Percentiles rank a stretch among this genome's conserved stretches.
phyloP scores from a whole-genome alignment of 2,888 invertebrate species.

The Ophion slaviceki region DNA sequence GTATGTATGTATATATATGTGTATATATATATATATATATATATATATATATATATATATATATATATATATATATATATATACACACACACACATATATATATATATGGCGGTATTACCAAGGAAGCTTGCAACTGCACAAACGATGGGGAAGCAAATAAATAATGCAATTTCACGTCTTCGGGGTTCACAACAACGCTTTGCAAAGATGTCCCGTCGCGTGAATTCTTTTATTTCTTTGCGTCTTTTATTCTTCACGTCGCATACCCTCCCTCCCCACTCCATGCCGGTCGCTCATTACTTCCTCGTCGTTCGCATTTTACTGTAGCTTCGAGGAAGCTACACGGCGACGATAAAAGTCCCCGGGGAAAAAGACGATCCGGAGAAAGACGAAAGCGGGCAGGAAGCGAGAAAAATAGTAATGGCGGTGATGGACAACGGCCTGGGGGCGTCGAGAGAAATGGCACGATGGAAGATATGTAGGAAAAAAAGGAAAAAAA shows the following conservation, averaged over 20 bases:
- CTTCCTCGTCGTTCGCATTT: neutral
- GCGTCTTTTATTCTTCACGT: neutral
- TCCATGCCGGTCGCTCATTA: too few species aligned
- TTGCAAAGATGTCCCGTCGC: slow-evolving; percentile 40
- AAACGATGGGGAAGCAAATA: slow-evolving; percentile 43
- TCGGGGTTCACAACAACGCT: slow-evolving; percentile 11
- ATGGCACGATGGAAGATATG: slow-evolving; percentile 15
- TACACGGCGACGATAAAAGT: neutral
- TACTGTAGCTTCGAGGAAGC: neutral
- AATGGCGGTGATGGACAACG: too few species aligned
- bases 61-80: too few species aligned
- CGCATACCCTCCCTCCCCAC: too few species aligned
- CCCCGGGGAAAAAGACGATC: too few species aligned
- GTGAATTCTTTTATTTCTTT: slow-evolving; percentile 9
- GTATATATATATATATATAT: too few species aligned
- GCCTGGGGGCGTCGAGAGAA: neutral
- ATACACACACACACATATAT: too few species aligned
- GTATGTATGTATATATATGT: too few species aligned
- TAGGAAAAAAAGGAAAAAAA: slow-evolving; percentile 16
- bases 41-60: too few species aligned
- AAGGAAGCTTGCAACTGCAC: neutral
- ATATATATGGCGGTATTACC: too few species aligned
- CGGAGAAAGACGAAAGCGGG: too few species aligned
- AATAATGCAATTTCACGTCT: slow-evolving; percentile 61
- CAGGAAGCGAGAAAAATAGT: too few species aligned